Conservation (phyloP, 2,888 invertebrate species). For the Coelopa pilipes region DNA sequence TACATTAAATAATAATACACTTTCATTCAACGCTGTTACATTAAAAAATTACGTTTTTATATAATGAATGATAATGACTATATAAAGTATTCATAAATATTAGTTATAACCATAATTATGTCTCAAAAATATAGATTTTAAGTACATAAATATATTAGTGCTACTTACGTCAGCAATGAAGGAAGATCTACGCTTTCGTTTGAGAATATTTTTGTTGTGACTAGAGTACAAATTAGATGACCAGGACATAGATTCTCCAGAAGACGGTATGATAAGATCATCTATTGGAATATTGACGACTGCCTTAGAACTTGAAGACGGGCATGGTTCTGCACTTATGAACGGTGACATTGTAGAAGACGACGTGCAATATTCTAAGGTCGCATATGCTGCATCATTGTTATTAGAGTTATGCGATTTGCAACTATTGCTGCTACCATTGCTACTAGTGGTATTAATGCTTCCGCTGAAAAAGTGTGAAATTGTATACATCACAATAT, state of each 20-base stretch:
- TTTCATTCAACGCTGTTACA: no score
- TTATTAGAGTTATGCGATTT: slow-evolving; percentile 43
- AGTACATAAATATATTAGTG: no score
- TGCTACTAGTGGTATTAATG: slow-evolving; percentile 49
- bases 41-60: neutral
- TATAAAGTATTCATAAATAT: slow-evolving; percentile 10
- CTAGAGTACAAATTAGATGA: slow-evolving; percentile 35
- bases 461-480: slow-evolving; percentile 33
- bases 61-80: neutral
- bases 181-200: slow-evolving; percentile 44
- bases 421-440: slow-evolving; percentile 42
- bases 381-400: slow-evolving; percentile 42
- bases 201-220: slow-evolving; percentile 26
- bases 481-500: neutral
- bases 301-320: slow-evolving; percentile 44
- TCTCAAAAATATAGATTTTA: no score
- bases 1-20: no score
- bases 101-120: slow-evolving; percentile 3
- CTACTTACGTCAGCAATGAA: slow-evolving; percentile 45
- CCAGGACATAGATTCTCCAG: slow-evolving; percentile 29
- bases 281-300: slow-evolving; percentile 43
- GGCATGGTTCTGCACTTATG: slow-evolving; percentile 37
- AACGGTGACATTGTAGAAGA: slow-evolving; percentile 46
- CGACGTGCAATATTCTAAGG: slow-evolving; percentile 47
- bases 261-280: slow-evolving; percentile 42